These are phyloP conservation scores for Heterodera filipjevi DNA, from an alignment of 2,888 invertebrate species.

Conservation along the genomic window DNA sequence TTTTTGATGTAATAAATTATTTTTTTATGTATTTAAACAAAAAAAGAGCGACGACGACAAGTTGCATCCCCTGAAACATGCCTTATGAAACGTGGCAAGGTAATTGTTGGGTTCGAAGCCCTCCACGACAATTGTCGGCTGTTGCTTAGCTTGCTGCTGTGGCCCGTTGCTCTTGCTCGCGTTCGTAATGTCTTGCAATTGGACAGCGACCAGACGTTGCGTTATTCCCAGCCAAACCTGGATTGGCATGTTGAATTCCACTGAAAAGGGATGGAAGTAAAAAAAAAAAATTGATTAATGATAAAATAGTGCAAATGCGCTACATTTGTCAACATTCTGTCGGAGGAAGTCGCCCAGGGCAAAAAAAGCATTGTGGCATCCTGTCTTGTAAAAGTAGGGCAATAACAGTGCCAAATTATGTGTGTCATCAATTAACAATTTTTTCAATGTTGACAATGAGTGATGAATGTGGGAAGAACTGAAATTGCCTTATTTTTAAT, in stretches of 20 bases:
- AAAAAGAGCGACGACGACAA: too few species aligned
- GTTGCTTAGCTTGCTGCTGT: slow-evolving; percentile 24
- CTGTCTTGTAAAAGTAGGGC: slow-evolving; percentile 51
- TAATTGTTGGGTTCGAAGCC: slow-evolving; percentile 40
- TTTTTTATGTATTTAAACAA: too few species aligned
- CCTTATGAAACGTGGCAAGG: slow-evolving; percentile 36
- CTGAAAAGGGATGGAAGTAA: too few species aligned
- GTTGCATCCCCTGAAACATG: too few species aligned
- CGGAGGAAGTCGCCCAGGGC: slow-evolving; percentile 11
- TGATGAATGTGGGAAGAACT: slow-evolving; percentile 29
- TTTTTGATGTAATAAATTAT: too few species aligned
- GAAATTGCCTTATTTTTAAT: background rate
- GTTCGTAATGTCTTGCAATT: background rate
- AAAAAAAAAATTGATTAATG: too few species aligned
- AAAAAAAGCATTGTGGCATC: slow-evolving; percentile 55
- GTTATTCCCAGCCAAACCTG: slow-evolving; percentile 36
- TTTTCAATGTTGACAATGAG: slow-evolving; percentile 35
- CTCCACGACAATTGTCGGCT: slow-evolving; percentile 26
- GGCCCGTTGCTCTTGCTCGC: background rate
- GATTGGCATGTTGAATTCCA: slow-evolving; percentile 15
- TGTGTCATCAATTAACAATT: slow-evolving; percentile 47
- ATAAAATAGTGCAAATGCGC: too few species aligned
- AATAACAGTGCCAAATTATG: slow-evolving; percentile 35
- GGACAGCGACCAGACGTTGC: slow-evolving; percentile 32
- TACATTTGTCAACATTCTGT: slow-evolving; percentile 23